Conservation (phyloP, 2,113 vertebrate genomes). For the Petaurus breviceps region DNA sequence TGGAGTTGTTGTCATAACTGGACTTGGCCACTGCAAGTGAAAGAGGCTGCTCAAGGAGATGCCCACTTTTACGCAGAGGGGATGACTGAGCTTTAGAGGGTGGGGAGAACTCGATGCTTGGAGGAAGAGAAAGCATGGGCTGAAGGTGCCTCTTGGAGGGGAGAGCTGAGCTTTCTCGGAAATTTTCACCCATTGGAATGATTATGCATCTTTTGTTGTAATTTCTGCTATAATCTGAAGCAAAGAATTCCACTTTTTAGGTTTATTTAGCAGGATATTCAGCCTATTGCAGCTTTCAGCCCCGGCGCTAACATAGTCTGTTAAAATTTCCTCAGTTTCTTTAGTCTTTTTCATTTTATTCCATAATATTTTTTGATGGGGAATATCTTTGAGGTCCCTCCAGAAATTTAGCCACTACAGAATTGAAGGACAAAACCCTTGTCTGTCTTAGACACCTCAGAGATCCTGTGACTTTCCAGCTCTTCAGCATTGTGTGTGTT, state of each 20-base stretch:
- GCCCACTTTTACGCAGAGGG: not conserved
- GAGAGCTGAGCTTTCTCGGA: not conserved
- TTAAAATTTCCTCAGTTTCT: slow-evolving; percentile 35
- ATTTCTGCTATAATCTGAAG: slow-evolving; percentile 34
- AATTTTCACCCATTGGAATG: slow-evolving; percentile 25
- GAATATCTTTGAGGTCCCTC: not conserved
- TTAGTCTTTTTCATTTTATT: slow-evolving; percentile 41
- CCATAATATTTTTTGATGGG: slow-evolving; percentile 26
- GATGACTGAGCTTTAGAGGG: slow-evolving; percentile 11
- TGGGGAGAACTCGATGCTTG: not conserved
- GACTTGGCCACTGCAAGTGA: not conserved
- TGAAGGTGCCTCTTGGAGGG: not conserved
- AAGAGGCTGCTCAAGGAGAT: not conserved
- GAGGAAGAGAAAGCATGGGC: not conserved
- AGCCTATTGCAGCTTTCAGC: slow-evolving; percentile 38
- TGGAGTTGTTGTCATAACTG: not conserved
- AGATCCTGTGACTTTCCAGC: not conserved
- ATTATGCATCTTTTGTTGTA: slow-evolving; percentile 43
- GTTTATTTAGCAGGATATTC: slow-evolving; percentile 17
- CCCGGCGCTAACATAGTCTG: slow-evolving; percentile 9
- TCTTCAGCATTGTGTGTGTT: too few relatives aligned
- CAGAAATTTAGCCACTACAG: slow-evolving; percentile 27
- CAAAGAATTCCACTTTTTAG: not conserved
- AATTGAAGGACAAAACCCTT: slow-evolving; percentile 14
- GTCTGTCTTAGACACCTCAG: not conserved